Conservation (phyloP, 1,140 invertebrate species). For the Drosophila rhopaloa region DNA sequence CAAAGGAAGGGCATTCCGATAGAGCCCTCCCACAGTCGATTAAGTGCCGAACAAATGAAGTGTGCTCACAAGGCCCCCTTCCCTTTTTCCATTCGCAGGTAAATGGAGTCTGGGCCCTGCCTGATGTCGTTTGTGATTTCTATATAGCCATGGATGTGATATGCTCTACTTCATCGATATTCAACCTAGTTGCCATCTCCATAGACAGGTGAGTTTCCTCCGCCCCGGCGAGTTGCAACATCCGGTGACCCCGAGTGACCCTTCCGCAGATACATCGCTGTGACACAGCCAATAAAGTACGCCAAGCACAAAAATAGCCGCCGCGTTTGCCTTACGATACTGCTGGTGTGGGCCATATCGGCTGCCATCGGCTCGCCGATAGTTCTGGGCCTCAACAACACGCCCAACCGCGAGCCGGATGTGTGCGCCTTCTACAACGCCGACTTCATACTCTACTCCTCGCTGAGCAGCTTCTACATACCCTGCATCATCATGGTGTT, state of each 20-base stretch:
- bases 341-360: slow-evolving; percentile 98
- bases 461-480: slow-evolving; percentile 99
- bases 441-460: slow-evolving; percentile 99
- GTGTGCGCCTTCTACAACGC: slow-evolving; percentile 98
- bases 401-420: slow-evolving; percentile 90
- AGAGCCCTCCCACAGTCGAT: slow-evolving; percentile 16
- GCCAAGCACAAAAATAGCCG: slow-evolving; percentile 99
- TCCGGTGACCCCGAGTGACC: slow-evolving; percentile 5
- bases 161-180: slow-evolving; percentile 99
- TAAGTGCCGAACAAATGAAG: slow-evolving; percentile 5
- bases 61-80: neutral
- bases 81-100: slow-evolving; percentile 86
- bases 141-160: slow-evolving; percentile 99
- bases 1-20: slow-evolving; percentile 28
- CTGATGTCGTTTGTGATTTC: slow-evolving; percentile 97
- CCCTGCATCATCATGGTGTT: slow-evolving; percentile 99
- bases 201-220: slow-evolving; percentile 95
- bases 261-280: slow-evolving; percentile 96
- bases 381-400: slow-evolving; percentile 97
- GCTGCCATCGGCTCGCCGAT: slow-evolving; percentile 98
- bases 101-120: slow-evolving; percentile 94
- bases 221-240: too few species aligned
- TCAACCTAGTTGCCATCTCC: slow-evolving; percentile 99
- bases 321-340: slow-evolving; percentile 97
- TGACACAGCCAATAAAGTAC: slow-evolving; percentile 99